phyloP scores from a whole-genome alignment of 2,797 vertebrate species.

The Chromis chromis region DNA sequence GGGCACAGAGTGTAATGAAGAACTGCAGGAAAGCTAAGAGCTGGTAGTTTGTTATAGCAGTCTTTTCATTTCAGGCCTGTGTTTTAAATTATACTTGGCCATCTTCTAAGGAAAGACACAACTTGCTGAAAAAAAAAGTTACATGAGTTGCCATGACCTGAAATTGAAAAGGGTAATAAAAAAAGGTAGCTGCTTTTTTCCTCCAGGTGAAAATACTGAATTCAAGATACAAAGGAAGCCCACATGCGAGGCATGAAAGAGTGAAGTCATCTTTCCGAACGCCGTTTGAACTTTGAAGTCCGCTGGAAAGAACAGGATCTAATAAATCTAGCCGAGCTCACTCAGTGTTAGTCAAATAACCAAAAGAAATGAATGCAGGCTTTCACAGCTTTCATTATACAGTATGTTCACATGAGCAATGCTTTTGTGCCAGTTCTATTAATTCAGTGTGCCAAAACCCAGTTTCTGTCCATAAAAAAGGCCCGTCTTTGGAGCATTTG shows the following conservation, averaged over 20 bases:
- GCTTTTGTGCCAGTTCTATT: slow-evolving; percentile 21
- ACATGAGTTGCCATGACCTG: slow-evolving; percentile 21
- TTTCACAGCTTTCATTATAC: slow-evolving; percentile 46
- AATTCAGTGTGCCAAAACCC: slow-evolving; percentile 27
- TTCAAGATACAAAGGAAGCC: slow-evolving; percentile 32
- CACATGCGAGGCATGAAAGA: slow-evolving; percentile 24
- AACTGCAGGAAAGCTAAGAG: slow-evolving; percentile 21
- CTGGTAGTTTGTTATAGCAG: slow-evolving; percentile 15
- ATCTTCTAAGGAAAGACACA: slow-evolving; percentile 23
- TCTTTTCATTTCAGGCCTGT: slow-evolving; percentile 25
- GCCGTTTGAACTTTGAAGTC: slow-evolving; percentile 46
- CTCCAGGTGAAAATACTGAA: slow-evolving; percentile 36
- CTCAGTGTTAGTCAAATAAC: slow-evolving; percentile 51
- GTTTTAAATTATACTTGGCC: slow-evolving; percentile 40
- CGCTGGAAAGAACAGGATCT: slow-evolving; percentile 33
- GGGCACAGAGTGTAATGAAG: slow-evolving; percentile 38
- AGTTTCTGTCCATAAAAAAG: slow-evolving; percentile 26
- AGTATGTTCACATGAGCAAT: slow-evolving; percentile 36
- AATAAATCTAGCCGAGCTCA: slow-evolving; percentile 50
- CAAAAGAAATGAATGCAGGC: slow-evolving; percentile 51
- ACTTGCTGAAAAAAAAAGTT: slow-evolving; percentile 7
- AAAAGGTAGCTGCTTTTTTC: slow-evolving; percentile 23
- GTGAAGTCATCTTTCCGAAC: slow-evolving; percentile 39
- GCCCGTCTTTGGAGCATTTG: slow-evolving; percentile 9
- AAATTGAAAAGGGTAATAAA: slow-evolving; percentile 53